Base-by-base conservation (phyloP, 2,888 invertebrate species). In the Eristalis intricaria region DNA sequence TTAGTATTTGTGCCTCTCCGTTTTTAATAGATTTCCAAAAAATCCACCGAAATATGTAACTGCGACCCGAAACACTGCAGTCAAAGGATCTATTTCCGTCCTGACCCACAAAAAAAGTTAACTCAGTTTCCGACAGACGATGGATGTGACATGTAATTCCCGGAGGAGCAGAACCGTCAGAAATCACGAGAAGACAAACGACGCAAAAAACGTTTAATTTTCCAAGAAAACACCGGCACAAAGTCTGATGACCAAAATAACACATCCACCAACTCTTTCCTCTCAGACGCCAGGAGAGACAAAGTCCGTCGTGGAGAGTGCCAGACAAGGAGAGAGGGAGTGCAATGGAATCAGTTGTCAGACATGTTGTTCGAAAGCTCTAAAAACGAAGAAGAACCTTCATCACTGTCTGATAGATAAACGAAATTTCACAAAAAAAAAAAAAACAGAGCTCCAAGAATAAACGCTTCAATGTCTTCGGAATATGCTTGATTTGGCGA, bases 381-480 rank as follows among this genome's bases (percentile, higher is more conserved):
- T n/a, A 43, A 43, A 43, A 1, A n/a, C 5, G 50, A 19, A 50
- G 19, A 19, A 50, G 8, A 50, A 50, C 50, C 50, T 50, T 50
- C 50, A 19, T 50, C 50, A 19, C 50, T 19, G 50, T 50, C 19
- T 19, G 19, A 19, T 50, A 19, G 19, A 50, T 50, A n/a, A n/a
- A n/a, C n/a, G n/a, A 50, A 19, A 50, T 50, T 19, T 50, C 19
- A 50, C 7, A 50, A 50, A 50, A 32, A 32, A 26, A 26, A 4
- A 50, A 50, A 50, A 32, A 32, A 26, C 1, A 4, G 50, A 4
- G 50, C 50, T 50, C 50, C 50, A 50, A 50, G 50, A 50, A 50
- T 50, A 74, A 70, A 75, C 70, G 80, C 43, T 61, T 65, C 65
- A 84, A 84, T 80, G 74, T 15, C 61, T 80, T 81, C 81, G 63